These are phyloP conservation scores for Dipus sagitta DNA, from an alignment of 2,797 vertebrate species.

Conservation along the genomic window DNA sequence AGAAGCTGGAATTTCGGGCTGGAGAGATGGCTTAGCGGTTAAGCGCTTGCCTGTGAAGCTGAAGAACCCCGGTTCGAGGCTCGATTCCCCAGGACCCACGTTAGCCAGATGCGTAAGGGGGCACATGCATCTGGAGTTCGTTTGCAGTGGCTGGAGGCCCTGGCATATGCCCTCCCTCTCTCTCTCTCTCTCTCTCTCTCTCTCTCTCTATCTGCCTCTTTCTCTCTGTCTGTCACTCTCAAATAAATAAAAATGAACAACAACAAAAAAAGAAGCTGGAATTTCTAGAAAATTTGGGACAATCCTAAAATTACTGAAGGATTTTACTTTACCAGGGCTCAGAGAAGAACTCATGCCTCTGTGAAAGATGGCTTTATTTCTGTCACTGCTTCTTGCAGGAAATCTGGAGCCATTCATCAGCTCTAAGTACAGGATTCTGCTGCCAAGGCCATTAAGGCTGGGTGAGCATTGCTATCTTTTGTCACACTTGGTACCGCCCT, in stretches of 20 bases:
- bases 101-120: too few relatives aligned
- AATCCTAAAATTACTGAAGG: neutral
- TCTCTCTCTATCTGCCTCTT: too few relatives aligned
- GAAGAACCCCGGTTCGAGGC: too few relatives aligned
- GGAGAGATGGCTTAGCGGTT: too few relatives aligned
- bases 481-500: conserved; percentile 18
- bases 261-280: neutral
- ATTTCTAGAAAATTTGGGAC: neutral
- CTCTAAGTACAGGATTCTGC: conserved; percentile 12
- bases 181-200: too few relatives aligned
- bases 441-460: neutral
- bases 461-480: conserved; percentile 25
- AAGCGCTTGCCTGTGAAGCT: too few relatives aligned
- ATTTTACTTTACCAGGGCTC: neutral
- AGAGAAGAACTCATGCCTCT: neutral
- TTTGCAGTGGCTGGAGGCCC: too few relatives aligned
- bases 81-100: too few relatives aligned
- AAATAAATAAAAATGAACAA: too few relatives aligned
- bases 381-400: neutral
- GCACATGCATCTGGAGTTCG: too few relatives aligned
- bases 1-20: neutral
- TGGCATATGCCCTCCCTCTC: too few relatives aligned
- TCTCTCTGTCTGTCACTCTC: too few relatives aligned
- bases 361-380: conserved; percentile 42
- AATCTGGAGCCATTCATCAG: neutral